phyloP scores from a whole-genome alignment of 2,888 invertebrate species.

The Nebria brevicollis region DNA sequence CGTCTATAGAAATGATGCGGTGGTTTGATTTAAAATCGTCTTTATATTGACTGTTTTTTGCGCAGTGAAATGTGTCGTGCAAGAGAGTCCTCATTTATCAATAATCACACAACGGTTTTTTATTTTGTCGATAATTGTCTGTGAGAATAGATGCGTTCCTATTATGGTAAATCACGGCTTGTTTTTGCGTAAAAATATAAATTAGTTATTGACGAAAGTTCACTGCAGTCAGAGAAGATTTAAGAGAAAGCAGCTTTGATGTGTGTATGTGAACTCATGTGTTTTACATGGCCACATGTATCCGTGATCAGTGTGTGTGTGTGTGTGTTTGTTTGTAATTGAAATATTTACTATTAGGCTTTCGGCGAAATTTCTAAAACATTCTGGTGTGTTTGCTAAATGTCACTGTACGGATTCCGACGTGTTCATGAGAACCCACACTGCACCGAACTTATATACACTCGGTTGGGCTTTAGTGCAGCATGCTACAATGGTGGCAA shows the following conservation, averaged over 20 bases:
- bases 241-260: constrained; percentile 36
- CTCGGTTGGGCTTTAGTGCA: background rate
- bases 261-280: constrained; percentile 5
- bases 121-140: background rate
- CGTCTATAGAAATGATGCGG: too few relatives aligned
- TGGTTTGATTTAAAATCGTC: too few relatives aligned
- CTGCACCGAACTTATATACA: background rate
- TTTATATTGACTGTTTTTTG: too few relatives aligned
- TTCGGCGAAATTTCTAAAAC: constrained; percentile 47
- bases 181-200: constrained; percentile 17
- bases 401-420: constrained; percentile 36
- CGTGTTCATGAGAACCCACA: constrained; percentile 3
- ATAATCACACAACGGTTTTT: background rate
- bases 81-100: background rate
- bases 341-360: constrained; percentile 45
- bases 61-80: too few relatives aligned
- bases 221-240: constrained; percentile 34
- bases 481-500: background rate
- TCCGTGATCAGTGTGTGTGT: constrained; percentile 8
- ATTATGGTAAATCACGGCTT: background rate
- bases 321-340: constrained; percentile 27
- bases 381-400: constrained; percentile 34
- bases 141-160: background rate
- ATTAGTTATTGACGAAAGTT: constrained; percentile 44
- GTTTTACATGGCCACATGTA: constrained; percentile 6